A percentile compares a stretch with the other conserved stretches of the same genome.
phyloP scores from a whole-genome alignment of 2,797 vertebrate genomes.

The Chloroceryle amazona region DNA sequence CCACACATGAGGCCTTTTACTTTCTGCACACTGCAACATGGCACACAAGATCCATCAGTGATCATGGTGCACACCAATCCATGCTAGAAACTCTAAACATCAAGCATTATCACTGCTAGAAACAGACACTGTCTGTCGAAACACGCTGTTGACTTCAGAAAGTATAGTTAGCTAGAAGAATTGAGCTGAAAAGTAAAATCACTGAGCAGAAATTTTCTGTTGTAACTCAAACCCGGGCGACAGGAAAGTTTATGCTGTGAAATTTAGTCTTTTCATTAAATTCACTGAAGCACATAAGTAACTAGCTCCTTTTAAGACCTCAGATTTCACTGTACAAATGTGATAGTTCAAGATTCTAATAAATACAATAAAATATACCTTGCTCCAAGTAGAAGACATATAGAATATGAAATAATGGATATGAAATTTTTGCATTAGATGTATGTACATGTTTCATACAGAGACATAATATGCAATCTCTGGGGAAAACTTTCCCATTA shows the following conservation, averaged over 20 bases:
- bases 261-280: background rate
- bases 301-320: background rate
- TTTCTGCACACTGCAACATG: no score
- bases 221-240: no score
- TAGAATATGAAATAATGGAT: background rate
- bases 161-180: no score
- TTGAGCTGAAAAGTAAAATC: no score
- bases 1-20: no score
- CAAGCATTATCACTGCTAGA: no score
- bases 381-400: background rate
- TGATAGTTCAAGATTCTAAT: background rate
- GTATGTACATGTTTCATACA: background rate
- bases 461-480: background rate
- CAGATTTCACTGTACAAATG: background rate
- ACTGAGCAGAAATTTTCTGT: no score
- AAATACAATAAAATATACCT: background rate
- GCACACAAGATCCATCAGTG: no score
- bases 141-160: no score
- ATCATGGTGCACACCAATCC: no score
- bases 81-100: no score
- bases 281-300: background rate
- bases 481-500: constrained; percentile 26
- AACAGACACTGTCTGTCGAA: no score
- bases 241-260: background rate
- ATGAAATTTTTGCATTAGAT: background rate